Percentiles rank a stretch among this genome's conserved stretches.
These are phyloP conservation scores for Holacanthus passer DNA, from an alignment of 2,113 vertebrate genomes.

Conservation along the genomic window DNA sequence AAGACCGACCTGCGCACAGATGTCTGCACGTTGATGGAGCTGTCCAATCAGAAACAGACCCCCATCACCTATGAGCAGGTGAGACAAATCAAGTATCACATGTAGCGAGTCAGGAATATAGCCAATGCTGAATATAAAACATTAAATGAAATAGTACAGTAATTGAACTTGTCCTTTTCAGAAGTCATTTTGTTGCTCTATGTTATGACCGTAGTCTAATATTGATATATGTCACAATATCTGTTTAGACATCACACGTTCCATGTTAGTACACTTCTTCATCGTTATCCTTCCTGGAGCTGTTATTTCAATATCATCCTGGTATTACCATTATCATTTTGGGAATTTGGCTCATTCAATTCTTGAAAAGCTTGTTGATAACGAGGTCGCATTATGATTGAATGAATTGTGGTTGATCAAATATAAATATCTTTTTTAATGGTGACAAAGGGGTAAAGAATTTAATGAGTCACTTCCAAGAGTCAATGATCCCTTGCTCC, in stretches of 20 bases:
- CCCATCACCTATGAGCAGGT: slow-evolving; percentile 96
- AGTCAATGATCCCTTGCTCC: not conserved
- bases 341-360: not conserved
- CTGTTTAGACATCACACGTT: not conserved
- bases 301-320: not conserved
- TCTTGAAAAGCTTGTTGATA: not conserved
- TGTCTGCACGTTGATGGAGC: slow-evolving; percentile 94
- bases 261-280: not conserved
- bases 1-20: slow-evolving; percentile 95
- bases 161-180: too few relatives aligned
- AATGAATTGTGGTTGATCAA: not conserved
- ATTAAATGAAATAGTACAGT: not conserved
- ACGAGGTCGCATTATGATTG: not conserved
- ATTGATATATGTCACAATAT: not conserved
- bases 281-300: too few relatives aligned
- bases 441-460: not conserved
- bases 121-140: not conserved
- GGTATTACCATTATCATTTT: too few relatives aligned
- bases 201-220: too few relatives aligned
- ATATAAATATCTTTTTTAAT: not conserved
- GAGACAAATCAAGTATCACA: slow-evolving; percentile 10
- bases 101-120: not conserved
- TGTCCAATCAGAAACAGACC: slow-evolving; percentile 95
- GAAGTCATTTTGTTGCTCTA: too few relatives aligned
- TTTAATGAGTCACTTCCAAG: not conserved